Conservation (phyloP, 2,113 vertebrate genomes). For the Podarcis muralis region DNA sequence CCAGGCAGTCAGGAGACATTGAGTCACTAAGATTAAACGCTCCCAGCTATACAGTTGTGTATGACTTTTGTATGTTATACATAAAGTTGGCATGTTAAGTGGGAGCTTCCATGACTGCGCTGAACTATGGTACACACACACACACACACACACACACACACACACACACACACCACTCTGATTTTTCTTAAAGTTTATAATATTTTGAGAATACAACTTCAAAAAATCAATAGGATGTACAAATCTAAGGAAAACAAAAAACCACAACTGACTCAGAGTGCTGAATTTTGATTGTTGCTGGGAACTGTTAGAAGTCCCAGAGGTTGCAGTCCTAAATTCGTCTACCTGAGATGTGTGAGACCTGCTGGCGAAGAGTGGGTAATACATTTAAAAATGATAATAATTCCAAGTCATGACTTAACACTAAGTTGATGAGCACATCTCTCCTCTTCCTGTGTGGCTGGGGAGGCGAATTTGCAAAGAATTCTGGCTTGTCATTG, state of each 20-base stretch:
- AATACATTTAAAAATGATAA: too few relatives aligned
- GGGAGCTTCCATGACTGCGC: conserved; percentile 37
- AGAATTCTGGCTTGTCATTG: too few relatives aligned
- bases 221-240: too few relatives aligned
- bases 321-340: background rate
- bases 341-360: too few relatives aligned
- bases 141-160: too few relatives aligned
- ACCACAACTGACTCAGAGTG: background rate
- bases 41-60: conserved; percentile 51
- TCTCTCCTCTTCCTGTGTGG: background rate
- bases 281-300: conserved; percentile 23
- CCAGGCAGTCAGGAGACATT: conserved; percentile 56
- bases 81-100: conserved; percentile 32
- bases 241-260: background rate
- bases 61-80: conserved; percentile 11
- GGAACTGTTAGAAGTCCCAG: background rate
- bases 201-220: too few relatives aligned
- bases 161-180: too few relatives aligned
- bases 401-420: too few relatives aligned
- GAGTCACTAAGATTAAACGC: conserved; percentile 61
- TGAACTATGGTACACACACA: conserved; percentile 14
- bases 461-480: background rate
- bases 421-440: too few relatives aligned
- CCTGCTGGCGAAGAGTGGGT: too few relatives aligned
- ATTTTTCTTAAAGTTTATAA: too few relatives aligned